Evolutionary conservation across 2,113 vertebrate species (phyloP).

Genomic region (Charina bottae): DNA sequence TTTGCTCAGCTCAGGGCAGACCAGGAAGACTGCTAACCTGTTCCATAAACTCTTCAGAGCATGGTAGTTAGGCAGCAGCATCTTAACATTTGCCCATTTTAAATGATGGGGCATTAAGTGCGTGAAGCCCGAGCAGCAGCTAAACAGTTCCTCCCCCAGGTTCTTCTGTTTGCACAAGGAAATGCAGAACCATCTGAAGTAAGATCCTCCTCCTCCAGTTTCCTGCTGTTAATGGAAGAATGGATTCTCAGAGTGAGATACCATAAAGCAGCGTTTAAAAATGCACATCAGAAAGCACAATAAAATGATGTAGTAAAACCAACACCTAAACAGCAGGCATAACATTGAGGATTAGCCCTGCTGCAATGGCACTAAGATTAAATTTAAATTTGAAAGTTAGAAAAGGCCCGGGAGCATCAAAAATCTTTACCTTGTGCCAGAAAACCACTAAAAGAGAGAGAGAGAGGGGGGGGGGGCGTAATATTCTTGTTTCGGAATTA

Average conservation of each 20-base stretch:
- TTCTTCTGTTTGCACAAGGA: slow-evolving; percentile 17
- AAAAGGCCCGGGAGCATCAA: not conserved
- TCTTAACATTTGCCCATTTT: not conserved
- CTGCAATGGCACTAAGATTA: not conserved
- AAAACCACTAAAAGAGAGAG: not conserved
- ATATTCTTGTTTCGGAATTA: not conserved
- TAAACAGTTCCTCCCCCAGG: not conserved
- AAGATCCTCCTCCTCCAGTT: not conserved
- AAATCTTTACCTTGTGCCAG: not conserved
- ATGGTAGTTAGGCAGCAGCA: not conserved
- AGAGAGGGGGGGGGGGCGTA: too few relatives aligned
- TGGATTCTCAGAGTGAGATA: not conserved
- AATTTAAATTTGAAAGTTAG: not conserved
- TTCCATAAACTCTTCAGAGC: not conserved
- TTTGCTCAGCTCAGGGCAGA: not conserved
- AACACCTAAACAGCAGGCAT: not conserved
- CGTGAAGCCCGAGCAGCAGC: not conserved
- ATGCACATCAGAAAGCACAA: not conserved
- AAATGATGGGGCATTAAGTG: not conserved
- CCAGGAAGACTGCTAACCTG: not conserved
- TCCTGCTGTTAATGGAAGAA: not conserved
- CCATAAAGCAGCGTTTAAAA: not conserved
- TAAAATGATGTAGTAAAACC: not conserved
- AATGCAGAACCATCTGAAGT: not conserved
- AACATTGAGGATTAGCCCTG: not conserved